Conservation (phyloP, 2,888 invertebrate species). For the Chaitophorus viminalis region DNA sequence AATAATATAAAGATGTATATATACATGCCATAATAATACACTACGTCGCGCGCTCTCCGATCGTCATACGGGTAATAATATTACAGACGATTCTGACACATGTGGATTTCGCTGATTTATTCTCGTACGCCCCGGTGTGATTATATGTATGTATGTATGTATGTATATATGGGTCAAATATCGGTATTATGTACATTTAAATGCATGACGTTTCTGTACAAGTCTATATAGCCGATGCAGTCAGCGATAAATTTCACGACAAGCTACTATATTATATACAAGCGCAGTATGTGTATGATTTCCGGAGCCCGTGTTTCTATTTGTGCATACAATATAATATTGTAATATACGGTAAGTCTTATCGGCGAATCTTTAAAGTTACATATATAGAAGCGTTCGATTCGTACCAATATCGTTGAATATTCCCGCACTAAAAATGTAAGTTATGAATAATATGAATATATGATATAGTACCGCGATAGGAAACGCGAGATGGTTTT, state of each 20-base stretch:
- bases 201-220: background rate
- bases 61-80: background rate
- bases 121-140: background rate
- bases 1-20: background rate
- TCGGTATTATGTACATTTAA: background rate
- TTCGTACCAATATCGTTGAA: too few relatives aligned
- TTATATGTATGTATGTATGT: background rate
- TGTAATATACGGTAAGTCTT: too few relatives aligned
- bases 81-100: background rate
- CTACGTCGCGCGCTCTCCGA: background rate
- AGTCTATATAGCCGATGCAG: background rate
- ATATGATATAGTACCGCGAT: too few relatives aligned
- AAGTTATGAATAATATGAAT: too few relatives aligned
- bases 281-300: background rate
- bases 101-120: conserved; percentile 23
- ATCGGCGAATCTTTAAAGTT: too few relatives aligned
- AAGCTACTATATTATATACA: too few relatives aligned
- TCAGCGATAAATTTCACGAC: conserved; percentile 3
- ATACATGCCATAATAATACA: too few relatives aligned
- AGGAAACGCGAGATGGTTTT: too few relatives aligned
- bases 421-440: too few relatives aligned
- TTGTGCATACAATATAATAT: too few relatives aligned
- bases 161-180: background rate
- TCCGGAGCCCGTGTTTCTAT: background rate
- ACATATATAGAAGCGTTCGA: too few relatives aligned